phyloP scores from a whole-genome alignment of 2,888 invertebrate species.

The Metacarcinus magister region DNA sequence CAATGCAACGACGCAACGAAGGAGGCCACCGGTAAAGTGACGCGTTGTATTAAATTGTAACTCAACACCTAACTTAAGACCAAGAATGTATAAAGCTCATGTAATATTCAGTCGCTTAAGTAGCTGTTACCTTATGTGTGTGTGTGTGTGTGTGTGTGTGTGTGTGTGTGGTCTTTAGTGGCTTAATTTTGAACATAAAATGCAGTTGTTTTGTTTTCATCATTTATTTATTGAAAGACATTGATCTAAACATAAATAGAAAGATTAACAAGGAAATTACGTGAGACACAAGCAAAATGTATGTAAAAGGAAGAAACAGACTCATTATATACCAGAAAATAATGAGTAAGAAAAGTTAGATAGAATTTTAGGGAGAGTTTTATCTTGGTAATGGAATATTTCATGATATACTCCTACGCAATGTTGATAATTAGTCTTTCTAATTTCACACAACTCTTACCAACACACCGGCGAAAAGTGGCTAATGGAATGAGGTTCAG shows the following conservation, averaged over 20 bases:
- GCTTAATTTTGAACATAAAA: too few relatives aligned
- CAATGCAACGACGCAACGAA: not conserved
- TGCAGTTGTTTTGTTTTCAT: not conserved
- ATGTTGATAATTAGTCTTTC: not conserved
- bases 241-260: too few relatives aligned
- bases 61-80: not conserved
- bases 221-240: not conserved
- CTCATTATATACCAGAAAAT: not conserved
- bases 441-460: not conserved
- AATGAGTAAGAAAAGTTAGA: not conserved
- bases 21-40: not conserved
- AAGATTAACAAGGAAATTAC: not conserved
- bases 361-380: not conserved
- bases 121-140: not conserved
- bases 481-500: too few relatives aligned
- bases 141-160: too few relatives aligned
- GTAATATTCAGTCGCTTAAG: not conserved
- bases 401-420: not conserved
- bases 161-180: too few relatives aligned
- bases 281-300: not conserved
- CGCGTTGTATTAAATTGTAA: constrained; percentile 1
- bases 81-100: not conserved
- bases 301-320: not conserved
- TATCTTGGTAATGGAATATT: not conserved
- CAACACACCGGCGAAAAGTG: too few relatives aligned